Percentiles rank a stretch among this genome's conserved stretches.
These are phyloP conservation scores for Solenopsis fugax DNA, from an alignment of 1,140 invertebrate species.

Conservation along the genomic window DNA sequence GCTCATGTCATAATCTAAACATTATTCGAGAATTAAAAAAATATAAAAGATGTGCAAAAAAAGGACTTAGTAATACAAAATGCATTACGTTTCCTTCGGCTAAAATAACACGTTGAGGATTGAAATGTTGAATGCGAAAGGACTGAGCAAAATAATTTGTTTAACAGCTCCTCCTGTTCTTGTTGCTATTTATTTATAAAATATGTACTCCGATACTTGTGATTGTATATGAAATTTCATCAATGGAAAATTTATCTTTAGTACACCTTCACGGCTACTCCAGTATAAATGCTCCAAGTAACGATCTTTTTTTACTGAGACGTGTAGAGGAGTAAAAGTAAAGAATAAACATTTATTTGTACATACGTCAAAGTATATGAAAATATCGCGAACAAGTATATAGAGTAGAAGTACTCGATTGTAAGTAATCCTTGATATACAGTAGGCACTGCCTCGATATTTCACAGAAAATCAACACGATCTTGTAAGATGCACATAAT, in stretches of 20 bases:
- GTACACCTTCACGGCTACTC: constrained; percentile 43
- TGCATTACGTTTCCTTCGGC: constrained; percentile 74
- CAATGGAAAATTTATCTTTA: constrained; percentile 44
- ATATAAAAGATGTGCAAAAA: not conserved
- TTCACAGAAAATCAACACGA: constrained; percentile 45
- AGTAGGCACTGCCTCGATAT: constrained; percentile 56
- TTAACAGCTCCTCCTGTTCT: constrained; percentile 62
- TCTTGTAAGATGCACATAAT: constrained; percentile 45
- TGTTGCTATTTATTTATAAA: constrained; percentile 80
- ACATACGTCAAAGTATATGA: constrained; percentile 73
- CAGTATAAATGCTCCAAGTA: constrained; percentile 33
- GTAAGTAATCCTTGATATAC: constrained; percentile 66
- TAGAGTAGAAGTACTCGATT: constrained; percentile 61
- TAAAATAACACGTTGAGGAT: constrained; percentile 61
- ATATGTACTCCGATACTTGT: constrained; percentile 68
- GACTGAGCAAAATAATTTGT: constrained; percentile 63
- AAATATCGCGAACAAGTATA: constrained; percentile 63
- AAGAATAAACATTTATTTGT: constrained; percentile 77
- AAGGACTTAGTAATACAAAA: not conserved
- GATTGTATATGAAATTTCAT: constrained; percentile 60
- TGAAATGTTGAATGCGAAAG: constrained; percentile 60
- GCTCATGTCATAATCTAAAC: not conserved
- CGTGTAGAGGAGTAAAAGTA: constrained; percentile 58
- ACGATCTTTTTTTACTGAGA: constrained; percentile 62
- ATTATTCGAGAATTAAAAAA: constrained; percentile 30